Conservation (phyloP, 1,140 invertebrate genomes). For the Triops cancriformis region DNA sequence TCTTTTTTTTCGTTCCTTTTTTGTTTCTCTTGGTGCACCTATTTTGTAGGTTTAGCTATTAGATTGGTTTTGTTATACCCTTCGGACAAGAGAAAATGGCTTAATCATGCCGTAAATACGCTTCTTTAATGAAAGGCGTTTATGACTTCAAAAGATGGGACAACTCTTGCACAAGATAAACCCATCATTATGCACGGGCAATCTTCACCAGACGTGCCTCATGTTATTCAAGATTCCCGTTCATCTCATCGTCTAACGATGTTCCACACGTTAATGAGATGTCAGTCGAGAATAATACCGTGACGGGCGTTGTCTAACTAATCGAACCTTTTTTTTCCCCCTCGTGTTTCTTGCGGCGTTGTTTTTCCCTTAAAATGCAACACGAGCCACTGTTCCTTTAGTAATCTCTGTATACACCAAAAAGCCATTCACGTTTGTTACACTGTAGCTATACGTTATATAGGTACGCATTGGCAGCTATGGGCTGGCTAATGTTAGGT, state of each 20-base stretch:
- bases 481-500: not conserved
- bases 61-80: not conserved
- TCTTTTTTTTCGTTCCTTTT: not conserved
- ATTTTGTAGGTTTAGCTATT: not conserved
- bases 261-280: not conserved
- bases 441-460: not conserved
- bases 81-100: not conserved
- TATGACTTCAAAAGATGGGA: not conserved
- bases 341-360: not conserved
- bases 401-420: not conserved
- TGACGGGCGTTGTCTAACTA: not conserved
- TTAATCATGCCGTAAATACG: not conserved
- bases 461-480: not conserved
- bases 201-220: not conserved
- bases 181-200: not conserved
- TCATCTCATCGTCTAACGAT: not conserved
- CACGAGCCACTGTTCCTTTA: not conserved
- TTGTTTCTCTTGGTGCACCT: not conserved
- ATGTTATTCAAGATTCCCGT: not conserved
- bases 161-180: not conserved
- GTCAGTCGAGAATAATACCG: not conserved
- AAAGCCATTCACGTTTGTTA: not conserved
- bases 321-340: not conserved
- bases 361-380: not conserved
- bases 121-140: slow-evolving; percentile 2